A percentile compares a stretch with the other conserved stretches of the same genome.
Evolutionary conservation across 2,888 invertebrate genomes (phyloP).

Genomic region (Eremobia ochroleuca): DNA sequence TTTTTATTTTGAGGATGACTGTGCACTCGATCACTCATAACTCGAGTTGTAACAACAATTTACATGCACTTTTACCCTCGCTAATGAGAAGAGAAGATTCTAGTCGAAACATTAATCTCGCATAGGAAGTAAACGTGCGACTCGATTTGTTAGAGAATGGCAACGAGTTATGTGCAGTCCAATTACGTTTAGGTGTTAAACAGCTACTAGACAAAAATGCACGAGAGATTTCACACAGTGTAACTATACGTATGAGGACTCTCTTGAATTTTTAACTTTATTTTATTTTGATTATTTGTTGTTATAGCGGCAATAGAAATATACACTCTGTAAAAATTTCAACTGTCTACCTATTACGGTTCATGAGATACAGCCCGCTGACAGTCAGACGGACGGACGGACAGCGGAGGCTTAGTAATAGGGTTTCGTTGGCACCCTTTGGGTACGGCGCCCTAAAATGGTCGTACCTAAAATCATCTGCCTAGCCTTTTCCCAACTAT

Average conservation of each 20-base stretch:
- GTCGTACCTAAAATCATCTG: not conserved
- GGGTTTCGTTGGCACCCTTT: too few relatives aligned
- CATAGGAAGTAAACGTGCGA: conserved; percentile 53
- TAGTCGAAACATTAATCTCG: conserved; percentile 36
- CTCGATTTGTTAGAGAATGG: conserved; percentile 42
- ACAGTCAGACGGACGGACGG: not conserved
- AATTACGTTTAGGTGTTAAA: conserved; percentile 36
- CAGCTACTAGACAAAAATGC: conserved; percentile 5
- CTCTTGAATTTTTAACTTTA: too few relatives aligned
- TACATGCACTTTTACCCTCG: conserved; percentile 45
- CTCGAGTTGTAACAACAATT: conserved; percentile 6
- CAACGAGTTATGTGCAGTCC: conserved; percentile 23
- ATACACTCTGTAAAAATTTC: not conserved
- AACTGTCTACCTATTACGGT: not conserved
- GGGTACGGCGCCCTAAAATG: not conserved
- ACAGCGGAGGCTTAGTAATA: not conserved
- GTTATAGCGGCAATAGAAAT: not conserved
- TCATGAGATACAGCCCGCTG: not conserved
- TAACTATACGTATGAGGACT: not conserved
- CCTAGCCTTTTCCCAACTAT: too few relatives aligned
- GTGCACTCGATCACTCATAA: not conserved
- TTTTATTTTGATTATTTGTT: not conserved
- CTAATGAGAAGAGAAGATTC: conserved; percentile 40
- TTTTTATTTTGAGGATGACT: conserved; percentile 35
- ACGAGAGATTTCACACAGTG: conserved; percentile 16